Evolutionary conservation across 2,797 vertebrate genomes (phyloP).

Genomic region (Chelmon rostratus): DNA sequence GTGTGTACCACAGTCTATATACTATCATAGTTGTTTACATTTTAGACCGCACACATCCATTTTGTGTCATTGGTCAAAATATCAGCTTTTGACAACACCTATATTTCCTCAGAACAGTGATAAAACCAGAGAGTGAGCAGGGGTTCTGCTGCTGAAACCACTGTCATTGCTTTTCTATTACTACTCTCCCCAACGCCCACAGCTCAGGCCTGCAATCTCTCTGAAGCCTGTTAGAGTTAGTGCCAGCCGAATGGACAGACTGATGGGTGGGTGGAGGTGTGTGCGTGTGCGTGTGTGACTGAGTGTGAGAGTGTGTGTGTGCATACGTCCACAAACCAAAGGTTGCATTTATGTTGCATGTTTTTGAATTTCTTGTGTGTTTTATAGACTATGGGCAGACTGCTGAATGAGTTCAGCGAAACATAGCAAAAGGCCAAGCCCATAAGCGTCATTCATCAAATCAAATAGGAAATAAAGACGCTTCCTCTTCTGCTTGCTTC

Average conservation of each 20-base stretch:
- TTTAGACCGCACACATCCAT: constrained; percentile 75
- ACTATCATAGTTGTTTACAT: constrained; percentile 77
- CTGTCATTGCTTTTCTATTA: constrained; percentile 89
- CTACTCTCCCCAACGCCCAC: constrained; percentile 83
- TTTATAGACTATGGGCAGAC: constrained; percentile 59
- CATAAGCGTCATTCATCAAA: constrained; percentile 68
- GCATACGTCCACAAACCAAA: constrained; percentile 64
- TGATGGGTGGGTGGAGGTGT: constrained; percentile 83
- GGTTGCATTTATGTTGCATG: constrained; percentile 78
- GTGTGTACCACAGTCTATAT: constrained; percentile 61
- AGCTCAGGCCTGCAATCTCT: constrained; percentile 86
- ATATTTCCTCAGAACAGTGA: constrained; percentile 85
- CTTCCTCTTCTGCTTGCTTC: constrained; percentile 45
- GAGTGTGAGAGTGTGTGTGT: constrained; percentile 17
- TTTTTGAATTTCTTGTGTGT: constrained; percentile 75
- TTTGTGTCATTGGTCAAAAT: constrained; percentile 85
- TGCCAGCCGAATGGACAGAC: constrained; percentile 86
- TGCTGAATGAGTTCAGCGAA: constrained; percentile 68
- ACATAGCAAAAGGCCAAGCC: constrained; percentile 57
- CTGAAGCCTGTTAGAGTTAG: constrained; percentile 89
- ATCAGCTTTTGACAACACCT: constrained; percentile 85
- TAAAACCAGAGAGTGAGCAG: constrained; percentile 80
- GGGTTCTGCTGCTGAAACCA: constrained; percentile 85
- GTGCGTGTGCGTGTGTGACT: constrained; percentile 45
- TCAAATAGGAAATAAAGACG: constrained; percentile 63